phyloP scores from a whole-genome alignment of 2,113 vertebrate species.

The Panthera leo region DNA sequence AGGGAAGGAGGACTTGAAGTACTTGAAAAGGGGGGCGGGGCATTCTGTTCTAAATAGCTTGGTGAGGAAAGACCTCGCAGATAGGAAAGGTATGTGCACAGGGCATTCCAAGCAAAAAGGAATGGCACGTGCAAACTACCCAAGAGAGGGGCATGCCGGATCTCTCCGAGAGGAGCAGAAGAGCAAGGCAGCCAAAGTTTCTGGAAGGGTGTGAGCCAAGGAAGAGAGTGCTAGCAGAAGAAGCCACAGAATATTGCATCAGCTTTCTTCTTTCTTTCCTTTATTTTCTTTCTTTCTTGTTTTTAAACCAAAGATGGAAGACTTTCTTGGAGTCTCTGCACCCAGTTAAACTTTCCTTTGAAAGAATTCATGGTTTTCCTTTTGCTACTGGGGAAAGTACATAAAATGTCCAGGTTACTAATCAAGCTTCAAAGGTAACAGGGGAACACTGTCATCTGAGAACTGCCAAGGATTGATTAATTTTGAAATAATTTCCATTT shows the following conservation, averaged over 20 bases:
- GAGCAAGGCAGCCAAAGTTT: neutral
- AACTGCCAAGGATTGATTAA: conserved; percentile 66
- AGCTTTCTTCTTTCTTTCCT: neutral
- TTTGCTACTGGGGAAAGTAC: neutral
- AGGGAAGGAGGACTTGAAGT: too few relatives aligned
- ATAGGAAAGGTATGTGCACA: fast-evolving
- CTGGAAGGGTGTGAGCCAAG: neutral
- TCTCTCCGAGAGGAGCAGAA: neutral
- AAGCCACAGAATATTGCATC: too few relatives aligned
- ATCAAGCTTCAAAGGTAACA: conserved; percentile 36
- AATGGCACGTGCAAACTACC: neutral
- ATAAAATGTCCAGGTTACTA: neutral
- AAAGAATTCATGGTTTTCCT: neutral
- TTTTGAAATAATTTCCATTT: conserved; percentile 70
- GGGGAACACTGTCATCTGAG: conserved; percentile 53
- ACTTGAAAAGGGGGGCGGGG: neutral
- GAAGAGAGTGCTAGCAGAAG: neutral
- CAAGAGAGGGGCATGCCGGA: neutral
- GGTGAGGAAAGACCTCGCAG: neutral
- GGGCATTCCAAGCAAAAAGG: neutral
- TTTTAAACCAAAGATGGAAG: neutral
- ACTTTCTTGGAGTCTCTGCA: neutral
- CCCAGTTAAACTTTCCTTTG: neutral
- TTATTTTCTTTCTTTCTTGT: neutral
- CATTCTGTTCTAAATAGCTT: neutral